Evolutionary conservation across 1,140 invertebrate genomes (phyloP), one percentile per base, ranked within the genome.

Genomic region (Sinella curviseta): DNA sequence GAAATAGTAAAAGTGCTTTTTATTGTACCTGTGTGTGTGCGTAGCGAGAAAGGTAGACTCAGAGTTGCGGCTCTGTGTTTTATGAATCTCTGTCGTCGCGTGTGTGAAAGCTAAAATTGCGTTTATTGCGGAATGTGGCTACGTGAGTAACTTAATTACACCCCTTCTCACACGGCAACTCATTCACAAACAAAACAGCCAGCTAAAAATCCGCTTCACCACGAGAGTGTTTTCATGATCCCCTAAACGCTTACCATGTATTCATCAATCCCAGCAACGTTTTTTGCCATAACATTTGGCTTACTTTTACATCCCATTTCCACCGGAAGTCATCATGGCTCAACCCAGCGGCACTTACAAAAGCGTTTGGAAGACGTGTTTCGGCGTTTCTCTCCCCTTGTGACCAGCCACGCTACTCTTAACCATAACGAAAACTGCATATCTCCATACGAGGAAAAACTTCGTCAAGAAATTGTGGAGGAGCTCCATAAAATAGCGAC

Each of bases 361-460:
- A 70, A 70, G 30, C 26, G 31, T 2, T 30, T 70, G 12, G 65
- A 70, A 30, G 65, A 70, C 8, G 65, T 70, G 3, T 70, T 70
- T 70, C 26, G 24, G 3, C 26, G 65, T 31, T 70, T 70, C n/a
- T 70, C 65, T 12, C 65, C 65, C 8, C 65, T 31, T 16, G 65
- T 70, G 26, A 70, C 26, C 12, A 30, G 31, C 12, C 65, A 70
- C 65, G 65, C 65, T 8, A 70, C 65, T 8, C 65, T 70, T 3
- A 70, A 70, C 31, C 31, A 70, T 24, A 30, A 30, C 26, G 65
- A 70, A 24, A 12, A 70, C n/a, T 70, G 65, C n/a, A n/a, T 70
- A 8, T 70, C 65, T n/a, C 65, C 65, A 16, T 70, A 70, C n/a
- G 65, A 70, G 65, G 65, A 70, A 33, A 70, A 70, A n/a, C 31